These are phyloP conservation scores for Sminthopsis crassicaudata DNA, from an alignment of 2,113 vertebrate species.

Conservation along the genomic window DNA sequence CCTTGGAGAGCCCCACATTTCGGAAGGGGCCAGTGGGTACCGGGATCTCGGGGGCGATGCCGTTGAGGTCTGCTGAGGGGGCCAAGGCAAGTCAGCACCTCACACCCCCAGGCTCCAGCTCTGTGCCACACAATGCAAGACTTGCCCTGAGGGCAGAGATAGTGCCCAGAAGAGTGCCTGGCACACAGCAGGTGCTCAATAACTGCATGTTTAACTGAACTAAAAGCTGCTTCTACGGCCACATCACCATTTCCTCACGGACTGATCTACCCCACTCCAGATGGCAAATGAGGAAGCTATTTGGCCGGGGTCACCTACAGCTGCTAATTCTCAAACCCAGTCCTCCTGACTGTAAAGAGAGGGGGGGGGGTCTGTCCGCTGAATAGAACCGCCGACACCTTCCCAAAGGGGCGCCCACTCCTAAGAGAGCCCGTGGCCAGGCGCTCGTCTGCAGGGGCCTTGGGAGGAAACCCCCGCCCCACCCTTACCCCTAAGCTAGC, in stretches of 20 bases:
- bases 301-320: too few species aligned
- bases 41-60: constrained; percentile 86
- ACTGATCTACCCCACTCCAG: background rate
- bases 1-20: constrained; percentile 93
- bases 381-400: too few species aligned
- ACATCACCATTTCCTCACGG: background rate
- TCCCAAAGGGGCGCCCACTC: too few species aligned
- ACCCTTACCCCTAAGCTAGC: background rate
- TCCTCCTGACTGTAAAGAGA: too few species aligned
- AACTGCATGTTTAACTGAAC: background rate
- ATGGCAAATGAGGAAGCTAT: too few species aligned
- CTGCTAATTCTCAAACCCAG: too few species aligned
- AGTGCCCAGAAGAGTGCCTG: too few species aligned
- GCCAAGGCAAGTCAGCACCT: accelerated
- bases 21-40: constrained; percentile 91
- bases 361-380: too few species aligned
- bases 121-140: background rate
- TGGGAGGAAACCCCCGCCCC: background rate
- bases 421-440: too few species aligned
- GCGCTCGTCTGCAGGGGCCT: background rate
- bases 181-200: background rate
- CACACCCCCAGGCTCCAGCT: background rate
- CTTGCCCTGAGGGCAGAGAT: too few species aligned
- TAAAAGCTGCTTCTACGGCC: background rate
- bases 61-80: constrained; percentile 89